A percentile compares a stretch with the other conserved stretches of the same genome.
These are phyloP conservation scores for Python bivittatus DNA, from an alignment of 2,113 vertebrate species.

Conservation along the genomic window DNA sequence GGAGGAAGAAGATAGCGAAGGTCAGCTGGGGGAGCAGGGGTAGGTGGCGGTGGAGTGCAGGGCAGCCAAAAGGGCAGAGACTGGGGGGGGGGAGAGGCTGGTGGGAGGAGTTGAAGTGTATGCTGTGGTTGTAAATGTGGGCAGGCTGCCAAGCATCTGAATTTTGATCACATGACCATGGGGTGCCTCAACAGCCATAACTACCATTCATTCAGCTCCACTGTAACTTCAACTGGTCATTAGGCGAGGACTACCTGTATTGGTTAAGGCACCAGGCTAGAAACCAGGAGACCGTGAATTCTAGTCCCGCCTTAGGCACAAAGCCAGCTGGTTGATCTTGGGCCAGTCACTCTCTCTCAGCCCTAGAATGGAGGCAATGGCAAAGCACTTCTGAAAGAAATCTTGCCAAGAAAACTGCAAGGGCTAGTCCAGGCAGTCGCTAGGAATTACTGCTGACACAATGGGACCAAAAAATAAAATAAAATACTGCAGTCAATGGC, in stretches of 20 bases:
- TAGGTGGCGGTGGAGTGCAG: neutral
- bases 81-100: neutral
- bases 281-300: neutral
- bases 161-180: neutral
- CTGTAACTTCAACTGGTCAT: neutral
- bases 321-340: no score
- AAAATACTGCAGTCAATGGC: no score
- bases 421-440: no score
- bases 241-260: neutral
- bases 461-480: no score
- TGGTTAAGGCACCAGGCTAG: neutral
- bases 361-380: no score
- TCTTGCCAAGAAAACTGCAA: no score
- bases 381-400: no score
- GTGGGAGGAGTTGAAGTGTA: neutral
- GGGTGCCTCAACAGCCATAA: neutral
- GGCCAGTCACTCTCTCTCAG: no score
- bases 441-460: no score
- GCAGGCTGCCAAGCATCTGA: neutral
- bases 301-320: neutral
- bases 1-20: neutral
- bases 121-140: neutral
- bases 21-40: neutral
- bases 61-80: neutral
- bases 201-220: neutral